Evolutionary conservation across 2,797 vertebrate genomes (phyloP).

Genomic region (Gymnoscopelus braueri): DNA sequence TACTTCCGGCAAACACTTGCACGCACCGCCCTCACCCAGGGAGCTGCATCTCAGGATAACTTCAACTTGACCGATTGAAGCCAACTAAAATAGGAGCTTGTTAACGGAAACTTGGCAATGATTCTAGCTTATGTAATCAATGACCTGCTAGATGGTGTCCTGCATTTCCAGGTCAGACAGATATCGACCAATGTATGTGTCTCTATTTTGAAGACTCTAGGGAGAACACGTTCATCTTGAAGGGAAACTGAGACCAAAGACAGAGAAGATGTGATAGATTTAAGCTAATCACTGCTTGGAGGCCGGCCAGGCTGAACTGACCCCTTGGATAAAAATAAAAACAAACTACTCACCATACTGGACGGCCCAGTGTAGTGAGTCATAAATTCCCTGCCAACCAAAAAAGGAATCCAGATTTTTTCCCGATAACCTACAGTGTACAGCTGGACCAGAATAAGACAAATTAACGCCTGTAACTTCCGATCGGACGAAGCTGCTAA

Average conservation of each 20-base stretch:
- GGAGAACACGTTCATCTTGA: not conserved
- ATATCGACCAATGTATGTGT: conserved; percentile 8
- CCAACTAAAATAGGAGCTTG: conserved; percentile 25
- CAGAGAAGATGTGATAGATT: conserved; percentile 15
- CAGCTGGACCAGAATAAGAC: not conserved
- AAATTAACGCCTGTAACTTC: conserved; percentile 16
- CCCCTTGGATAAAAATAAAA: not conserved
- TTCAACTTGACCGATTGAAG: conserved; percentile 23
- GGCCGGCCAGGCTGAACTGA: conserved; percentile 7
- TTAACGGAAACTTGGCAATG: conserved; percentile 2
- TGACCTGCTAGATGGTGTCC: conserved; percentile 18
- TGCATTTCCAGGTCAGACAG: conserved; percentile 38
- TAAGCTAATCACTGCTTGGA: conserved; percentile 29
- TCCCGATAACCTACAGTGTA: not conserved
- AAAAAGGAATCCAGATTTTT: not conserved
- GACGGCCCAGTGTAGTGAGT: not conserved
- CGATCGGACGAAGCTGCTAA: conserved; percentile 8
- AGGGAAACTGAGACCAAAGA: not conserved
- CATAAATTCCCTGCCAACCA: not conserved
- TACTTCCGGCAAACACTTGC: conserved; percentile 47
- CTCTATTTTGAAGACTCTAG: conserved; percentile 12
- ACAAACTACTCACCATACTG: no score
- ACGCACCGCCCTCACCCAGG: conserved; percentile 7
- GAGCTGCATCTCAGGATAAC: conserved; percentile 36
- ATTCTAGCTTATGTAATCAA: conserved; percentile 14